Conservation (phyloP, 2,113 vertebrate genomes). For the Ceratotherium simum region DNA sequence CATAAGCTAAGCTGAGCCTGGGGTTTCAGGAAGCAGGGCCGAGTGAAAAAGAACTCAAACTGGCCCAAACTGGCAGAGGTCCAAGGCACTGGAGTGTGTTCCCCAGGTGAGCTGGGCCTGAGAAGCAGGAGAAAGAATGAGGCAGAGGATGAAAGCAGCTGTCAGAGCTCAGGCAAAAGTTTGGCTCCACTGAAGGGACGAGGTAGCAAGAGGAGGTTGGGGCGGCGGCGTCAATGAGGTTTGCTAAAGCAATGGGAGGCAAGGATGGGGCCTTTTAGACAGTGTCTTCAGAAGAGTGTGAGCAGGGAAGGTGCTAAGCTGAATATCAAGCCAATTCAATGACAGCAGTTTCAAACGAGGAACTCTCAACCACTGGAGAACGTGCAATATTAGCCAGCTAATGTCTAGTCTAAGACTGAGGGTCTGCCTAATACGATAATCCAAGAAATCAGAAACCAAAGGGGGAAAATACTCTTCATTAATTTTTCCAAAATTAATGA, state of each 20-base stretch:
- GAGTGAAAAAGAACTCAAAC: neutral
- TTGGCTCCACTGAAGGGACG: rapidly evolving
- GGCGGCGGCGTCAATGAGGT: neutral
- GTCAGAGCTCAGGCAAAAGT: neutral
- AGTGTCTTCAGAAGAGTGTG: neutral
- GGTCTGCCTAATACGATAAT: neutral
- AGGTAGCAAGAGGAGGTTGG: neutral
- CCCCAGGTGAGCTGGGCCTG: neutral
- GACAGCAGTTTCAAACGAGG: neutral
- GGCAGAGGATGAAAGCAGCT: neutral
- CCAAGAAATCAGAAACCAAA: neutral
- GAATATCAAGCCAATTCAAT: neutral
- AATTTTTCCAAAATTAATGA: neutral
- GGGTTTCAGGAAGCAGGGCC: neutral
- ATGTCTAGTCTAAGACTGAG: neutral
- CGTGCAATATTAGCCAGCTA: neutral
- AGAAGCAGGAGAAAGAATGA: neutral
- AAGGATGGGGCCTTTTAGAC: neutral
- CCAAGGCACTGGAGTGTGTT: neutral
- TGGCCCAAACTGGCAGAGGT: too few relatives aligned
- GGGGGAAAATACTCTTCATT: neutral
- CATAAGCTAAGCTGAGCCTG: neutral
- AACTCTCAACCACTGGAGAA: neutral
- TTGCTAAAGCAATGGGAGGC: neutral
- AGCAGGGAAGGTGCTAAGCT: neutral